phyloP scores from a whole-genome alignment of 2,113 vertebrate species.

The Myocastor coypus region DNA sequence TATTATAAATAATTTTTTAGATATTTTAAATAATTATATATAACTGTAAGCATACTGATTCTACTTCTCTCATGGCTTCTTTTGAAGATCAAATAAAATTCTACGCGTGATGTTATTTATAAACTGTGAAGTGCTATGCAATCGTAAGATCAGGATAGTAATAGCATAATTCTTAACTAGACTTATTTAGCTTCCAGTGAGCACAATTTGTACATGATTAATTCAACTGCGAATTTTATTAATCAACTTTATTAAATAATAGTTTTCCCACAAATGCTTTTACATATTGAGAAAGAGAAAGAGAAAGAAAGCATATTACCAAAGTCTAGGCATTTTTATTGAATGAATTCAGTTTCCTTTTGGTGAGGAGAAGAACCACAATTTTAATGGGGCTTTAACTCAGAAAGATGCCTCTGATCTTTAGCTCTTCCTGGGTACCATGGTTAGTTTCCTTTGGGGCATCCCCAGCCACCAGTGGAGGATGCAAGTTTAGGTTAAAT shows the following conservation, averaged over 20 bases:
- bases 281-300: not conserved
- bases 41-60: not conserved
- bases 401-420: not conserved
- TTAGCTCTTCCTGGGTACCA: not conserved
- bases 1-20: slow-evolving; percentile 5
- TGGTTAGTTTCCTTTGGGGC: not conserved
- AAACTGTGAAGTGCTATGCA: not conserved
- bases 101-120: slow-evolving; percentile 4
- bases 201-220: slow-evolving; percentile 37
- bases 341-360: not conserved
- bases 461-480: not conserved
- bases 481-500: not conserved
- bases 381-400: slow-evolving; percentile 3
- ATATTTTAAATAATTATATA: not conserved
- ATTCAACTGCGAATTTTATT: slow-evolving; percentile 28
- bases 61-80: not conserved
- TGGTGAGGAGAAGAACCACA: not conserved
- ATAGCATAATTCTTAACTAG: not conserved
- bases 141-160: not conserved
- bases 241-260: slow-evolving; percentile 44
- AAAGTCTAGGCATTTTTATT: not conserved
- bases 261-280: slow-evolving; percentile 40
- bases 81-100: slow-evolving; percentile 29
- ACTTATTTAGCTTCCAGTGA: slow-evolving; percentile 32
- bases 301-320: not conserved